phyloP scores from a whole-genome alignment of 2,113 vertebrate species.

The Amphiprion ocellaris region DNA sequence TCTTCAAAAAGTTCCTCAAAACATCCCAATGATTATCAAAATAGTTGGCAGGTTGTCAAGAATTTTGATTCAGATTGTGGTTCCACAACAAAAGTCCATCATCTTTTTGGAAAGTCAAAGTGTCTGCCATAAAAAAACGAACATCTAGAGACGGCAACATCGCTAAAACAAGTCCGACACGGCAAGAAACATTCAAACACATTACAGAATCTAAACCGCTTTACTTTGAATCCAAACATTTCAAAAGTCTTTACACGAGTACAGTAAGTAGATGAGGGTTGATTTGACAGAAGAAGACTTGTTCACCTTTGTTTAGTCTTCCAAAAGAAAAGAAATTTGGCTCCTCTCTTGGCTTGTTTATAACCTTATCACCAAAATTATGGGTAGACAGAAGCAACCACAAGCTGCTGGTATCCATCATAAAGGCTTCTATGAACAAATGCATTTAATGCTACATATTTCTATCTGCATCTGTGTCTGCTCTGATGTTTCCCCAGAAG shows the following conservation, averaged over 20 bases:
- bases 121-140: too few relatives aligned
- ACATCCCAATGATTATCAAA: too few relatives aligned
- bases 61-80: too few relatives aligned
- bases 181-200: not conserved
- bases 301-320: too few relatives aligned
- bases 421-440: not conserved
- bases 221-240: not conserved
- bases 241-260: not conserved
- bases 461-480: not conserved
- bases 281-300: too few relatives aligned
- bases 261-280: too few relatives aligned
- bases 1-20: too few relatives aligned
- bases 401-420: not conserved
- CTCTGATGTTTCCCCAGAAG: not conserved
- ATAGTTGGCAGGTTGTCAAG: too few relatives aligned
- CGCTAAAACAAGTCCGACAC: not conserved
- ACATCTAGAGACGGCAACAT: too few relatives aligned
- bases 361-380: not conserved
- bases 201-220: not conserved
- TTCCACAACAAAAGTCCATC: too few relatives aligned
- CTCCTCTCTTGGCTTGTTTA: constrained; percentile 4
- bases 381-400: not conserved
- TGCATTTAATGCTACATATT: not conserved
- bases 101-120: too few relatives aligned
- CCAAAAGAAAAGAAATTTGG: not conserved